Base-by-base conservation (phyloP, 2,113 vertebrate species). In the Herpailurus yagouaroundi region DNA sequence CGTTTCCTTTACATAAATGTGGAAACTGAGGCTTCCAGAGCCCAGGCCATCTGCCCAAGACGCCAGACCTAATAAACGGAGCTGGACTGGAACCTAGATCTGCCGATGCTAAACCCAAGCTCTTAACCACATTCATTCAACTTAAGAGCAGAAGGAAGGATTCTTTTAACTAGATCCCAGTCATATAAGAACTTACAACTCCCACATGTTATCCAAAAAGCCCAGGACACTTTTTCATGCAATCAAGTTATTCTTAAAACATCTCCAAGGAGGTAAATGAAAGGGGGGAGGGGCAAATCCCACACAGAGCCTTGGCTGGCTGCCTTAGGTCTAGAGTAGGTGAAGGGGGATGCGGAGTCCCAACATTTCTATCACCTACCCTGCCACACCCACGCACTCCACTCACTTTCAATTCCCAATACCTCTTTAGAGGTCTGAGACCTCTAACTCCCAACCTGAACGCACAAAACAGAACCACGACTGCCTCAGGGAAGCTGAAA, bases 181-280 rank as follows among this genome's bases (percentile, higher is more conserved):
- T 60, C 60, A 83, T 11, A 31, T 45, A 89, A 45, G 77, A 82
- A 91, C 31, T 89, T 73, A 74, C 66, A 85, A 45, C 23, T 86
- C 36, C 29, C 64, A 85, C 52, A 18, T 80, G 52, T 10, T 91
- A 48, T 15, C 36, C 92, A 31, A 11, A 92, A 95, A 57, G 41
- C 33, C 11, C 38, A 82, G 60, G 57, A 45, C 29, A 60, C 19
- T 19, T 69, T 84, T 82, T 45, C 85, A 87, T n/a, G 16, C 6
- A 94, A 92, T 86, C 36, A 60, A 71, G 38, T 91, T 88, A 84
- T 83, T 83, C 66, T 71, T 69, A 71, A 96, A 85, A 74, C 10
- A 88, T 38, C 29, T 81, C n/a, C 31, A 73, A 18, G 33, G 48
- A 36, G 48, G 82, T 69, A 64, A 76, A 64, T 45, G 38, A n/a